These are phyloP conservation scores for Brachypterus glaber DNA, from an alignment of 2,888 invertebrate species.

Conservation along the genomic window DNA sequence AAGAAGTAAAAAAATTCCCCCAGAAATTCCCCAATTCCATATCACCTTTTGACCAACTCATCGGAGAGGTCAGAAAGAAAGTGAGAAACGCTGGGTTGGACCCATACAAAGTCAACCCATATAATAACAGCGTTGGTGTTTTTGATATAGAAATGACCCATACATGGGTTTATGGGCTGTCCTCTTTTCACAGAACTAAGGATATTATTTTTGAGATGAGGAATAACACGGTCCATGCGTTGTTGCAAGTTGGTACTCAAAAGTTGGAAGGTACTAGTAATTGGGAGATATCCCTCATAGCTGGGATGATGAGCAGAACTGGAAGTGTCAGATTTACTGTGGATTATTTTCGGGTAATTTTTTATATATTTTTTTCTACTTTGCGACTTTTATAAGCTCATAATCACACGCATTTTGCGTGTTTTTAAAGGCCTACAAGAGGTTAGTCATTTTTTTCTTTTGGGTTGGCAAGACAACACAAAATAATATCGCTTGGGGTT, in stretches of 20 bases:
- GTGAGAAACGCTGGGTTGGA: constrained; percentile 59
- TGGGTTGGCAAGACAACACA: too few relatives aligned
- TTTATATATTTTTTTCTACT: background rate
- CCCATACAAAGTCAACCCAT: constrained; percentile 65
- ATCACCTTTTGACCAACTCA: constrained; percentile 74
- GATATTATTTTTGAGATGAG: constrained; percentile 64
- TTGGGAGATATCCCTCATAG: constrained; percentile 65
- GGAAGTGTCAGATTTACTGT: constrained; percentile 69
- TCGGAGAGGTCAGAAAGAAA: constrained; percentile 63
- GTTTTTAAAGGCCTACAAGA: too few relatives aligned
- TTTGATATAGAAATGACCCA: constrained; percentile 60
- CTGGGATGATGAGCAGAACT: constrained; percentile 57
- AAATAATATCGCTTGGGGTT: too few relatives aligned
- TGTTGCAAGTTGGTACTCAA: constrained; percentile 71
- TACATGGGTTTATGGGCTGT: constrained; percentile 70
- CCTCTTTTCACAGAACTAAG: constrained; percentile 74
- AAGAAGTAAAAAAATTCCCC: constrained; percentile 59
- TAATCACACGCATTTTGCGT: too few relatives aligned
- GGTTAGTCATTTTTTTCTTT: too few relatives aligned
- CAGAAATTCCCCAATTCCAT: constrained; percentile 77
- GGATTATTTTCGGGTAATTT: constrained; percentile 59
- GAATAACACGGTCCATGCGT: constrained; percentile 58
- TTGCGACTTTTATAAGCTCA: too few relatives aligned
- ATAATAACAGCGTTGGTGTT: constrained; percentile 60
- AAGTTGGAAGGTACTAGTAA: constrained; percentile 65